These are phyloP conservation scores for Streblospio benedicti DNA, from an alignment of 1,140 invertebrate genomes.

Conservation along the genomic window DNA sequence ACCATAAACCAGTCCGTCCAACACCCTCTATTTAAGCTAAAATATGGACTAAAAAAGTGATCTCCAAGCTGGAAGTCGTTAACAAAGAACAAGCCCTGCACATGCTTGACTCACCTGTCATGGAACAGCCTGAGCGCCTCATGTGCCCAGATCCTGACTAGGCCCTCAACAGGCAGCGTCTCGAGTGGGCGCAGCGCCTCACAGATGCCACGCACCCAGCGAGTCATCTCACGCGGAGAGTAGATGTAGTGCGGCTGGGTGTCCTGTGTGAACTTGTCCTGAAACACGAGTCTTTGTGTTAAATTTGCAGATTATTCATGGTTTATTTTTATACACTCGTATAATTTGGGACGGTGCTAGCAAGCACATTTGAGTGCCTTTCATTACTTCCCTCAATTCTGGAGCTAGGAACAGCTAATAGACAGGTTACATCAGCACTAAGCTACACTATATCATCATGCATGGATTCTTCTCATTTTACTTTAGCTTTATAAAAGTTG, in stretches of 20 bases:
- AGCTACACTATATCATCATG: no score
- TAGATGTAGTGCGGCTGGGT: slow-evolving; percentile 99
- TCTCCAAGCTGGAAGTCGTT: no score
- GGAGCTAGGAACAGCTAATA: no score
- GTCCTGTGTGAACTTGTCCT: slow-evolving; percentile 95
- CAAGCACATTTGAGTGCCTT: not conserved
- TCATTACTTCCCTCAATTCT: no score
- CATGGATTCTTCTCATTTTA: no score
- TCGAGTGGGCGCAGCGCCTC: slow-evolving; percentile 93
- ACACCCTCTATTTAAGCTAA: no score
- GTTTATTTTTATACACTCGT: not conserved
- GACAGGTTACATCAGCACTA: no score
- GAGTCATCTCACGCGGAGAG: slow-evolving; percentile 97
- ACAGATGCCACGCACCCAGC: slow-evolving; percentile 98
- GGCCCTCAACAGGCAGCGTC: slow-evolving; percentile 77
- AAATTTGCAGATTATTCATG: not conserved
- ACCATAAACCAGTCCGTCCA: no score
- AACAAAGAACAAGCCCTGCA: no score
- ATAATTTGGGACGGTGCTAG: not conserved
- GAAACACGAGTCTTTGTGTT: not conserved
- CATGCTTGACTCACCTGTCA: slow-evolving; percentile 62
- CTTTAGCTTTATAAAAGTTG: no score
- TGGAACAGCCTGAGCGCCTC: slow-evolving; percentile 97
- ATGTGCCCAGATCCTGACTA: slow-evolving; percentile 96
- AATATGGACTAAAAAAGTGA: no score